Conservation (phyloP, 2,797 vertebrate species). For the Argyrosomus regius region DNA sequence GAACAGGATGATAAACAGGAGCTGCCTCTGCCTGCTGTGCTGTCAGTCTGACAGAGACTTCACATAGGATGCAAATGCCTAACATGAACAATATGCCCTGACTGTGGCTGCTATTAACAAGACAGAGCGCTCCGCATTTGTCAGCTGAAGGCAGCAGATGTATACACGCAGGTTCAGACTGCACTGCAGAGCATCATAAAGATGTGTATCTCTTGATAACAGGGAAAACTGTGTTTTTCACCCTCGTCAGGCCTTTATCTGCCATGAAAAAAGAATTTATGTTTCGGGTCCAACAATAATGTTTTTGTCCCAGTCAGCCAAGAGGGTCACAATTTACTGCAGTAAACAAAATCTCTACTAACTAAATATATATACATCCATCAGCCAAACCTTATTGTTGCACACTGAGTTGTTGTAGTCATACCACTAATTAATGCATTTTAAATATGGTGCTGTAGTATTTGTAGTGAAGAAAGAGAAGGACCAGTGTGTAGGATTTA, state of each 20-base stretch:
- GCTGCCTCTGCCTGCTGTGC: constrained; percentile 19
- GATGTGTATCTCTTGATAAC: constrained; percentile 15
- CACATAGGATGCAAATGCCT: constrained; percentile 27
- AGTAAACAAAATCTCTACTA: too few relatives aligned
- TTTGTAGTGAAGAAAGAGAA: not conserved
- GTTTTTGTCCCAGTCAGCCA: too few relatives aligned
- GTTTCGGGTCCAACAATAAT: too few relatives aligned
- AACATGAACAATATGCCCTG: constrained; percentile 21
- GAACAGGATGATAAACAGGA: constrained; percentile 31
- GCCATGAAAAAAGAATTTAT: not conserved
- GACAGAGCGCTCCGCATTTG: not conserved
- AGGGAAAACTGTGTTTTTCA: not conserved
- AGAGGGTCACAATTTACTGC: too few relatives aligned
- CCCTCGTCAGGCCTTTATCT: not conserved
- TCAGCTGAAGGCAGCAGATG: constrained; percentile 24
- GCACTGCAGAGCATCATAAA: constrained; percentile 17
- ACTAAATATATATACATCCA: too few relatives aligned
- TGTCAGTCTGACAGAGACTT: constrained; percentile 37
- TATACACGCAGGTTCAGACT: not conserved
- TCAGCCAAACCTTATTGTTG: too few relatives aligned
- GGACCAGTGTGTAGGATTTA: too few relatives aligned
- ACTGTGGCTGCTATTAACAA: constrained; percentile 32
- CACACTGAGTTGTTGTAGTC: too few relatives aligned
- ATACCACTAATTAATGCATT: not conserved
- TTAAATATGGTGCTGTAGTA: not conserved